These are phyloP conservation scores for Cartodere bifasciata DNA, from an alignment of 2,888 invertebrate species.

Conservation along the genomic window DNA sequence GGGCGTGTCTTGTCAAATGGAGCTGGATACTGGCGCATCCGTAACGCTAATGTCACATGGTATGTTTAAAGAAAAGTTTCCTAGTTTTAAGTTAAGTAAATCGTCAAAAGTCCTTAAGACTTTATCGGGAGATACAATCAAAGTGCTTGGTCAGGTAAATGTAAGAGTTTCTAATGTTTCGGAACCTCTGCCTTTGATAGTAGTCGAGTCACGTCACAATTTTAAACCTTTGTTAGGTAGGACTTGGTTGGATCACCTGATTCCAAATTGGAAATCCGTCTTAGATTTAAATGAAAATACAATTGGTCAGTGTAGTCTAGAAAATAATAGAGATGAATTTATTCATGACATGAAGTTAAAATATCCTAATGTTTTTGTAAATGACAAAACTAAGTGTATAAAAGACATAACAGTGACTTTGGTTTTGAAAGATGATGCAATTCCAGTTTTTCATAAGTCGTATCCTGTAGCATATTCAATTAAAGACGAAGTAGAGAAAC, in stretches of 20 bases:
- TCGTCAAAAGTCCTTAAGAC: background rate
- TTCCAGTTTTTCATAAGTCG: conserved; percentile 15
- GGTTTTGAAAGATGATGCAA: conserved; percentile 5
- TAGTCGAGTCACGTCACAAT: conserved; percentile 2
- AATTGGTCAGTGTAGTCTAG: background rate
- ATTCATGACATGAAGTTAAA: conserved; percentile 2
- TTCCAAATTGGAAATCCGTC: conserved; percentile 6
- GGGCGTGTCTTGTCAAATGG: conserved; percentile 3
- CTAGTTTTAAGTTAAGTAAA: background rate
- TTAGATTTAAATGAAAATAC: conserved; percentile 1
- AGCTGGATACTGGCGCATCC: conserved; percentile 7
- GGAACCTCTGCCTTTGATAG: background rate
- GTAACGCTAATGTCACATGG: conserved; percentile 1
- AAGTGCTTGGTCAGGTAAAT: conserved; percentile 3
- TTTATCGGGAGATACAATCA: conserved; percentile 3
- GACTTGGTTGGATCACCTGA: conserved; percentile 4
- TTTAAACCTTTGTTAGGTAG: conserved; percentile 8
- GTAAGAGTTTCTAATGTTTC: conserved; percentile 3
- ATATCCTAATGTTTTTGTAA: conserved; percentile 1
- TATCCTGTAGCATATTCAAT: conserved; percentile 12
- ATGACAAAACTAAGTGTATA: conserved; percentile 1
- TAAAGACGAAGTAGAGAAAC: conserved; percentile 12
- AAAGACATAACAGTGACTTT: conserved; percentile 5
- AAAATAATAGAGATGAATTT: background rate
- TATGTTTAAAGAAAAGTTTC: conserved; percentile 2